These are phyloP conservation scores for Polymixis flavicincta DNA, from an alignment of 2,888 invertebrate species.

Conservation along the genomic window DNA sequence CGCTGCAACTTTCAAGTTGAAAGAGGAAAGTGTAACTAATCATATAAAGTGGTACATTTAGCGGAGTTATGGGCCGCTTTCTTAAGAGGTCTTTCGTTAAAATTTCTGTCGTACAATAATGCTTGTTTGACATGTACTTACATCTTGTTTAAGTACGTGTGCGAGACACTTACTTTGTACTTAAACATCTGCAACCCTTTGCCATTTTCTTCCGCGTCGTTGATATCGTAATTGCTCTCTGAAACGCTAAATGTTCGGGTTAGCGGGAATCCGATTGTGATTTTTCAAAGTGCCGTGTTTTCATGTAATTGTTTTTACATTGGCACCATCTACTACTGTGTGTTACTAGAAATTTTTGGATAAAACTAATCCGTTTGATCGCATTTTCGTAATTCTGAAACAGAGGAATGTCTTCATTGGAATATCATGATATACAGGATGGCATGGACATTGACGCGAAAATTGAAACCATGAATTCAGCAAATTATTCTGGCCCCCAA, in stretches of 20 bases:
- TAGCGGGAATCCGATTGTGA: not conserved
- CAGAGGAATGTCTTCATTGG: not conserved
- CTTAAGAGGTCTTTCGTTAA: slow-evolving; percentile 18
- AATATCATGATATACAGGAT: not conserved
- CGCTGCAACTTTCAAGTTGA: slow-evolving; percentile 47
- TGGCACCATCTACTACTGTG: not conserved
- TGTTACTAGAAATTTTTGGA: not conserved
- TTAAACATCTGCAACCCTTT: slow-evolving; percentile 32
- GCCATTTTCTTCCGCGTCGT: slow-evolving; percentile 34
- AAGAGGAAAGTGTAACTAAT: slow-evolving; percentile 56
- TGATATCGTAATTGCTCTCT: slow-evolving; percentile 36
- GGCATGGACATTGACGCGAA: no score
- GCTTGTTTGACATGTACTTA: slow-evolving; percentile 47
- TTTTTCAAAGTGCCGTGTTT: not conserved
- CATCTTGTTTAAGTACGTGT: slow-evolving; percentile 37
- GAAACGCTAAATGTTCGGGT: slow-evolving; percentile 17
- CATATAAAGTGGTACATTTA: slow-evolving; percentile 55
- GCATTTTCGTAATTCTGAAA: not conserved
- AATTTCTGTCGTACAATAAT: slow-evolving; percentile 27
- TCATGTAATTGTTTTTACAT: not conserved
- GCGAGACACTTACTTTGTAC: slow-evolving; percentile 42
- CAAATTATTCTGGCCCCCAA: no score
- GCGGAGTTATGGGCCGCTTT: slow-evolving; percentile 27
- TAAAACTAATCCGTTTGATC: not conserved
- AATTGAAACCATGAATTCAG: no score